A percentile compares a stretch with the other conserved stretches of the same genome.
Conservation (phyloP, 2,113 vertebrate species). For the Oreocharis arfaki region DNA sequence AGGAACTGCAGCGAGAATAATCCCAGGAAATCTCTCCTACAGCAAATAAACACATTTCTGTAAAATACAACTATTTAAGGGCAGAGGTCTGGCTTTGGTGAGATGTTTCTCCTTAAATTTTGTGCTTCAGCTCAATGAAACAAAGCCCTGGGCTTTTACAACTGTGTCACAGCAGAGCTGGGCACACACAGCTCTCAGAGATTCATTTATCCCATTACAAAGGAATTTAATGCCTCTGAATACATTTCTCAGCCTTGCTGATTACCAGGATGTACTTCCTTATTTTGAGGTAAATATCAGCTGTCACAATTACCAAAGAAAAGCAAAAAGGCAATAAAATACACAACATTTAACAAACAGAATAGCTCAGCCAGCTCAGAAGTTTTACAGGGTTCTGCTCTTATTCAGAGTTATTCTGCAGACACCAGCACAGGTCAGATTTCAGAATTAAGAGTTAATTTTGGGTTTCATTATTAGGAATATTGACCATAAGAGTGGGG, state of each 20-base stretch:
- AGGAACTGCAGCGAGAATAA: not conserved
- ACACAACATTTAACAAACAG: not conserved
- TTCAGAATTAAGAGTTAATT: not conserved
- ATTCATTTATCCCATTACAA: not conserved
- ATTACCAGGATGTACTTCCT: not conserved
- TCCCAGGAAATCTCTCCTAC: not conserved
- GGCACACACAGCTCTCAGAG: not conserved
- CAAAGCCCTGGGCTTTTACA: not conserved
- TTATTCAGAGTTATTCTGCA: not conserved
- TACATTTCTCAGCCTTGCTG: not conserved
- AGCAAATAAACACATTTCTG: not conserved
- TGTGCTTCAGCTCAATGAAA: not conserved
- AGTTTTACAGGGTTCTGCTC: not conserved
- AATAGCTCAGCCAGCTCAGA: not conserved
- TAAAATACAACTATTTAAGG: not conserved
- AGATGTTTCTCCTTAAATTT: not conserved
- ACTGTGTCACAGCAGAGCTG: not conserved
- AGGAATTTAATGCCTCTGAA: not conserved
- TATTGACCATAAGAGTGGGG: not conserved
- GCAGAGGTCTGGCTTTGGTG: not conserved
- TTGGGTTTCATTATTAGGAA: not conserved
- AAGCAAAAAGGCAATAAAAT: not conserved
- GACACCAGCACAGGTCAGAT: not conserved
- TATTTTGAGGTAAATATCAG: slow-evolving; percentile 21
- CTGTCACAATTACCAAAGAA: not conserved